A percentile compares a stretch with the other conserved stretches of the same genome.
phyloP scores from a whole-genome alignment of 1,140 invertebrate genomes.

The Drosophila willistoni region DNA sequence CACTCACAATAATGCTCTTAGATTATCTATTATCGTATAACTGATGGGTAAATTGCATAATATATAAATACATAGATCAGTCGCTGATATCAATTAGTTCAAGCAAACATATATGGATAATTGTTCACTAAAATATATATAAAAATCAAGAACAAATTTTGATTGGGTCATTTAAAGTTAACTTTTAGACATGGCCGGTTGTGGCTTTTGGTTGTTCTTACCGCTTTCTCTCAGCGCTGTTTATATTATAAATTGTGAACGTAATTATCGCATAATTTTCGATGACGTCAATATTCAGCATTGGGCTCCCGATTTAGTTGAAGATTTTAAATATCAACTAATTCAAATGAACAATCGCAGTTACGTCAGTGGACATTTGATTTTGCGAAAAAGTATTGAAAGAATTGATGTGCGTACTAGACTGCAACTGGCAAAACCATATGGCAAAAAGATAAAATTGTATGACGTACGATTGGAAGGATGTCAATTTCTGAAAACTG shows the following conservation, averaged over 20 bases:
- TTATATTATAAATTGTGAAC: constrained; percentile 1
- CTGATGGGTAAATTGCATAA: too few relatives aligned
- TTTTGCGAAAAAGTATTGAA: constrained; percentile 25
- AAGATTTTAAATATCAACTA: constrained; percentile 25
- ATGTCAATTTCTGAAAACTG: constrained; percentile 37
- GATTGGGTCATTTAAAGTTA: constrained; percentile 1
- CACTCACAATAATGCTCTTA: too few relatives aligned
- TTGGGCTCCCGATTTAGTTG: constrained; percentile 25
- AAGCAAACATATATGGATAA: not conserved
- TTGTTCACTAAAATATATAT: not conserved
- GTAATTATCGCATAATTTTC: constrained; percentile 37
- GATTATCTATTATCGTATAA: too few relatives aligned
- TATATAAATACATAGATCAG: too few relatives aligned
- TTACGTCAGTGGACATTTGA: constrained; percentile 30
- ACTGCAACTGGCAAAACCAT: constrained; percentile 32
- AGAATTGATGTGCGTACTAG: constrained; percentile 1
- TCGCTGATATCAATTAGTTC: constrained; percentile 1
- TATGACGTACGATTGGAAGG: constrained; percentile 27
- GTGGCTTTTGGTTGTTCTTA: constrained; percentile 20
- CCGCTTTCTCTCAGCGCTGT: constrained; percentile 14
- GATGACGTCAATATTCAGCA: constrained; percentile 31
- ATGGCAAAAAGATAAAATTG: constrained; percentile 33
- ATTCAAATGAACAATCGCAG: constrained; percentile 41
- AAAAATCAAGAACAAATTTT: constrained; percentile 11
- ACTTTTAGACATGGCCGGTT: constrained; percentile 28